Evolutionary conservation across 37 sponge, comb jelly and placozoan species (phyloP), one percentile per base, ranked within the genome.

Genomic region (Chondrosia reniformis): DNA sequence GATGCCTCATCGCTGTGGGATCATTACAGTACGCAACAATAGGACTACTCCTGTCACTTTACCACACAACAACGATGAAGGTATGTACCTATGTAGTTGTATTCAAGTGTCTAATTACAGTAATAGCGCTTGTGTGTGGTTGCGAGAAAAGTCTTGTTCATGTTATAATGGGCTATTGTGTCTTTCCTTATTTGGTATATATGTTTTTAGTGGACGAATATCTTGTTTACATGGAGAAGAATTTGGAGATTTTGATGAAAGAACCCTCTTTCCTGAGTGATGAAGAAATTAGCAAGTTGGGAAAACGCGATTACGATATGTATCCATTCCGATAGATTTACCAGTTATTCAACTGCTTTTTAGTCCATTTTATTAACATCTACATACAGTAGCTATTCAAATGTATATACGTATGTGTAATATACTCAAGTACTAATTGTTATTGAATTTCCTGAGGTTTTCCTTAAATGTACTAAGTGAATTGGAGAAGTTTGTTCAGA

Each of bases 1-100:
- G 55, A 97, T 97, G 97, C 97, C 97, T 21, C 84, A 93, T 73
- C 83, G 95, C 37, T 91, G 92, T 66, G 91, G 97, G 28, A 86
- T 97, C 39, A 79, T 97, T 64, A 86, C 91, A n/a, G 74, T 65
- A 41, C 79, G 87, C 32, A 42, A 55, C 3, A 30, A 28, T 15
- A 36, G 5, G 4, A 74, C 82, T 0, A 30, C 24, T 22, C 41
- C n/a, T n/a, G n/a, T n/a, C n/a, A n/a, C n/a, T n/a, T n/a, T n/a
- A n/a, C n/a, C n/a, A n/a, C n/a, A n/a, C 34, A 77, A 75, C 2
- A 55, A 54, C 55, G 87, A 90, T 9, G 91, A 90, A 77, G 80
- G 91, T 90, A n/a, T 45, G 83, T 78, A 41, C 40, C 13, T 28
- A 38, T 25, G 5, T n/a, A n/a, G n/a, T n/a, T n/a, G n/a, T n/a